Conservation (phyloP, 2,797 vertebrate species). For the Paramormyrops hopkinsi region DNA sequence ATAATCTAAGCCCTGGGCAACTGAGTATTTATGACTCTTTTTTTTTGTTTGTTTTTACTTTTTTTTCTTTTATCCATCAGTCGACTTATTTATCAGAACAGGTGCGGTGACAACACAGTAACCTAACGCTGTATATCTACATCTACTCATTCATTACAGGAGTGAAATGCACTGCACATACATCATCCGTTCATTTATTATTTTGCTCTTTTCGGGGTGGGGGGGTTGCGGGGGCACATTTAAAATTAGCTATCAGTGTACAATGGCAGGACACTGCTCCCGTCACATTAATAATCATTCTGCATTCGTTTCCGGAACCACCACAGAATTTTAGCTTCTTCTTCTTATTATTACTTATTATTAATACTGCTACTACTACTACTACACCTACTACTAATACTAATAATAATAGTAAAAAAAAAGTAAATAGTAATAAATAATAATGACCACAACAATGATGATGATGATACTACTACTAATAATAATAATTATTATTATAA, state of each 20-base stretch:
- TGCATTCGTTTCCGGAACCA: slow-evolving; percentile 60
- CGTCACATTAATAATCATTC: slow-evolving; percentile 56
- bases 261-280: slow-evolving; percentile 13
- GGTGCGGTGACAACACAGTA: slow-evolving; percentile 64
- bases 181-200: slow-evolving; percentile 65
- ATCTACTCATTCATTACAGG: slow-evolving; percentile 62
- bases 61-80: slow-evolving; percentile 57
- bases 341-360: not conserved
- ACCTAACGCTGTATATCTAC: slow-evolving; percentile 37
- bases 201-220: slow-evolving; percentile 31
- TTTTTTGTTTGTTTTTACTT: slow-evolving; percentile 34
- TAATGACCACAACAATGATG: not conserved
- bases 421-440: not conserved
- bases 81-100: slow-evolving; percentile 75
- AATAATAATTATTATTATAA: not conserved
- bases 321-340: slow-evolving; percentile 60
- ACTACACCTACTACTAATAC: too few species aligned
- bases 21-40: slow-evolving; percentile 42
- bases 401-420: too few species aligned
- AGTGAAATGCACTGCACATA: slow-evolving; percentile 62
- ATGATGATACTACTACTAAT: not conserved
- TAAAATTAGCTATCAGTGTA: slow-evolving; percentile 12
- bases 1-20: slow-evolving; percentile 65
- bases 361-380: not conserved
- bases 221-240: slow-evolving; percentile 24